phyloP scores from a whole-genome alignment of 2,888 invertebrate species.

The Odontomyia ornata region DNA sequence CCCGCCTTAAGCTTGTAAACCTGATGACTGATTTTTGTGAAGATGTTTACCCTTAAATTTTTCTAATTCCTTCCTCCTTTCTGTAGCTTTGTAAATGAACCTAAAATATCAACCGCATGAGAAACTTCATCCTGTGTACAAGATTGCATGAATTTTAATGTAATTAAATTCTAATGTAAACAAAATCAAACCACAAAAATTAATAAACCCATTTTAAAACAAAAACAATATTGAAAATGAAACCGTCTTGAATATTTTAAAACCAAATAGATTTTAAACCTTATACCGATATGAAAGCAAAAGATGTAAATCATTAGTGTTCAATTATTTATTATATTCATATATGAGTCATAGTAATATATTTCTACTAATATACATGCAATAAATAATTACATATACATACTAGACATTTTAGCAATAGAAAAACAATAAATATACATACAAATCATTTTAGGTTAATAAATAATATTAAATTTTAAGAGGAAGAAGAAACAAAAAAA shows the following conservation, averaged over 20 bases:
- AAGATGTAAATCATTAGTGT: neutral
- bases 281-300: neutral
- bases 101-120: too few species aligned
- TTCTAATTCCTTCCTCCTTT: too few species aligned
- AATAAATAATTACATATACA: neutral
- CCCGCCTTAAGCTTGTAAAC: too few species aligned
- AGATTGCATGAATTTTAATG: too few species aligned
- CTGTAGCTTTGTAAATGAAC: too few species aligned
- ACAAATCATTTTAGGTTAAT: too few species aligned
- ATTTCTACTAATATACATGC: neutral
- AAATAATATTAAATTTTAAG: too few species aligned
- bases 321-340: constrained; percentile 12
- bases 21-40: too few species aligned
- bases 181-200: neutral
- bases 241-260: neutral
- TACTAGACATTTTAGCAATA: neutral
- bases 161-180: too few species aligned
- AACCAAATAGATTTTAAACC: neutral
- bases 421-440: constrained; percentile 1
- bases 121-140: too few species aligned
- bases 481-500: neutral
- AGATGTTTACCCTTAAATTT: too few species aligned
- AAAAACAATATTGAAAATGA: neutral
- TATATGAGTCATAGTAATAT: neutral
- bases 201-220: neutral